Base-by-base conservation (phyloP, 2,888 invertebrate species). In the Eupsilia transversa region DNA sequence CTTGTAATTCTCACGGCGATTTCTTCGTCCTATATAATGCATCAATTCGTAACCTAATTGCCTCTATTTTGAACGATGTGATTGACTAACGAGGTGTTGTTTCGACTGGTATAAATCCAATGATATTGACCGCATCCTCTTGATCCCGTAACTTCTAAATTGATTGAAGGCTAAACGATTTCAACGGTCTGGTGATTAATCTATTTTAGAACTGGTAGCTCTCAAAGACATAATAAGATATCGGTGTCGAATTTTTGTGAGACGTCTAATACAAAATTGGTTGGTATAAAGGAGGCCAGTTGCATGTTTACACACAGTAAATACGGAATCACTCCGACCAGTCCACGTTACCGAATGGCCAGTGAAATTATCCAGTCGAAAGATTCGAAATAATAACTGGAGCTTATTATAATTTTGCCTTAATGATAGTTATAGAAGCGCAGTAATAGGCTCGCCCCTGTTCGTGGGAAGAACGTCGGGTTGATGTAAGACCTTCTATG, bases 351-450 rank as follows among this genome's bases (percentile, higher is more conserved):
- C 88, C 86, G 87, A 91, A 85, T 85, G 70, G 89, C 90, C 88
- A 90, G 90, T 93, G 85, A 90, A 93, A 94, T 93, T 93, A 94
- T 92, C 92, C 89, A 89, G 90, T 92, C 90, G 89, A 92, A 91
- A 93, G 91, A 91, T 91, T 91, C 90, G 86, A 92, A 92, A 93
- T 95, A 94, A 94, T 94, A 90, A 93, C 88, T 87, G 91, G 89
- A 88, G 77, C 90, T 91, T 92, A 91, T 94, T 93, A 92, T 94
- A 93, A 93, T 94, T 94, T 94, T 91, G 86, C 89, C 87, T 91
- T 95, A 95, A 95, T 95, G 92, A 95, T 94, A 93, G 93, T 92
- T 89, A 93, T 94, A 91, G 91, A 91, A 92, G 86, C 85, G 83
- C 81, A 92, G 92, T 94, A 94, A 94, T 95, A 94, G 91, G 90